Conservation (phyloP, 2,113 vertebrate species). For the Crotalus tigris region DNA sequence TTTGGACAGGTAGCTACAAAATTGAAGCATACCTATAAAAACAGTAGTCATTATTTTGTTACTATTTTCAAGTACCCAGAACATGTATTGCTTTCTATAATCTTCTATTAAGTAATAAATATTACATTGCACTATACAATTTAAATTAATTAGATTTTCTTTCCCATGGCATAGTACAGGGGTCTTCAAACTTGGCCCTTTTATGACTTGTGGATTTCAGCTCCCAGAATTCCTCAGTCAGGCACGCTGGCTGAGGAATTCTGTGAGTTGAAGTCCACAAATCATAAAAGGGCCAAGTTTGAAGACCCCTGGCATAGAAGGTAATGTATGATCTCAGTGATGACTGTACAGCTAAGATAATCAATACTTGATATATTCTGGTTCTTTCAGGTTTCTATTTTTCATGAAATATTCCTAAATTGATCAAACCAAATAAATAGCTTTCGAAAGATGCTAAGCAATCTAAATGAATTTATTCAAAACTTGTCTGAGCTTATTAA, state of each 20-base stretch:
- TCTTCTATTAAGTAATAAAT: neutral
- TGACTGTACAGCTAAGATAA: neutral
- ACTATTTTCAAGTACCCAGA: neutral
- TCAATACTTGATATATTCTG: neutral
- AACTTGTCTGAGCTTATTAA: neutral
- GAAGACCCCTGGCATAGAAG: too few species aligned
- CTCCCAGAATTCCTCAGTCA: too few species aligned
- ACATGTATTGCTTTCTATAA: neutral
- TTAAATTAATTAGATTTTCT: neutral
- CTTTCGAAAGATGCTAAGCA: neutral
- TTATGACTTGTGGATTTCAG: too few species aligned
- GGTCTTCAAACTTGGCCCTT: too few species aligned
- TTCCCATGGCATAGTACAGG: neutral
- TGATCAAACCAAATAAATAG: neutral
- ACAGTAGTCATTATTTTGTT: neutral
- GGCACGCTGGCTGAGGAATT: too few species aligned
- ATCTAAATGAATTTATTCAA: neutral
- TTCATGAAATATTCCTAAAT: neutral
- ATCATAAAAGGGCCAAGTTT: too few species aligned
- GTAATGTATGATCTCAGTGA: neutral
- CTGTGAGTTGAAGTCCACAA: too few species aligned
- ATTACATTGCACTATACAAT: neutral
- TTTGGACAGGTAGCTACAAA: neutral
- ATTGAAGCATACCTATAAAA: neutral
- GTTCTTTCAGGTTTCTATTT: neutral